Evolutionary conservation across 2,888 invertebrate species (phyloP).

Genomic region (Xiphydria camelus): DNA sequence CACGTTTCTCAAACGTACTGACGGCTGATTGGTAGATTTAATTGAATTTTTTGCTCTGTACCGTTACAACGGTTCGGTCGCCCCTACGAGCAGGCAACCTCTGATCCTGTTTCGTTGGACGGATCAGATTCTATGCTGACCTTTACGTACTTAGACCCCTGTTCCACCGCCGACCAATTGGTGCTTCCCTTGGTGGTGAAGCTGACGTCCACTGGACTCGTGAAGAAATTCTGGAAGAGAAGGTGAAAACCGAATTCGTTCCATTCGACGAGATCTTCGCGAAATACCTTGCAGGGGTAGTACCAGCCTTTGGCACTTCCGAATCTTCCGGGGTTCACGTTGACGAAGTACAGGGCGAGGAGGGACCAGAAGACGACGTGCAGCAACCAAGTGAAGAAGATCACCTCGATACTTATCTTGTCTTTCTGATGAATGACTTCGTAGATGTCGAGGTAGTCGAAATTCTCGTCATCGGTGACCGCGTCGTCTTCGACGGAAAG

Average conservation of each 20-base stretch:
- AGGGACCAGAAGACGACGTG: conserved; percentile 26
- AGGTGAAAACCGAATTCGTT: no score
- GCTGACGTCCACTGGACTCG: no score
- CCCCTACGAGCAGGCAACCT: no score
- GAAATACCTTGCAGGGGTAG: conserved; percentile 22
- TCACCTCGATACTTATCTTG: conserved; percentile 14
- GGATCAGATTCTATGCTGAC: no score
- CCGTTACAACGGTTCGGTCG: no score
- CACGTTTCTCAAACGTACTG: conserved; percentile 22
- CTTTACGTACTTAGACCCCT: conserved; percentile 18
- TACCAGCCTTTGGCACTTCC: conserved; percentile 24
- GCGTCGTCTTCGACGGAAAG: not conserved
- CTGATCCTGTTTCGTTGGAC: no score
- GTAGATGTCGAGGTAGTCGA: conserved; percentile 1
- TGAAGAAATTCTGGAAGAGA: no score
- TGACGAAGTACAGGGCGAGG: conserved; percentile 25
- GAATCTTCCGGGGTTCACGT: conserved; percentile 23
- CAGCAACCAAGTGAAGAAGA: conserved; percentile 20
- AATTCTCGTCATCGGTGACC: no score
- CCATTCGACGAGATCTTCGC: no score
- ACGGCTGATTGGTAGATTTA: conserved; percentile 14
- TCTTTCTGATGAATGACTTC: not conserved
- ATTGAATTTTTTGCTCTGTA: conserved; percentile 1
- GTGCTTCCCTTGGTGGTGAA: no score
- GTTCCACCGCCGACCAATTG: conserved; percentile 30